These are phyloP conservation scores for Diadophis punctatus DNA, from an alignment of 2,113 vertebrate genomes.

Conservation along the genomic window DNA sequence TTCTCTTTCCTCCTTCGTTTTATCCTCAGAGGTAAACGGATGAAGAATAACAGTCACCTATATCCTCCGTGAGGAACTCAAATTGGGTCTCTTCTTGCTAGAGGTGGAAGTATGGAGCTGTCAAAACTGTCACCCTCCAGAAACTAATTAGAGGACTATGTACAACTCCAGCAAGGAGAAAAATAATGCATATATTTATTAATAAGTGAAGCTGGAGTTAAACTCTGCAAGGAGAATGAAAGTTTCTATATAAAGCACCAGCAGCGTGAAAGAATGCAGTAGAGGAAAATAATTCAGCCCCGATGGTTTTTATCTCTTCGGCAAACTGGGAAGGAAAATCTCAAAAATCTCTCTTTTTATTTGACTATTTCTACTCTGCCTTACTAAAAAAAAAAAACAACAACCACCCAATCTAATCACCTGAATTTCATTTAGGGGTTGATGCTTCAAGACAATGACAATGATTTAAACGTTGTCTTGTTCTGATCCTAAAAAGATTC, in stretches of 20 bases:
- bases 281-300: background rate
- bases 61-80: background rate
- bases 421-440: background rate
- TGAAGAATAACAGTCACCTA: background rate
- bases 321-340: background rate
- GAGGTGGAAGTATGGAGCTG: constrained; percentile 6
- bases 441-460: background rate
- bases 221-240: constrained; percentile 10
- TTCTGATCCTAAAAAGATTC: no score
- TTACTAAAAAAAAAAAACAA: background rate
- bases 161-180: constrained; percentile 8
- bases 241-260: constrained; percentile 4
- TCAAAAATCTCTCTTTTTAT: background rate
- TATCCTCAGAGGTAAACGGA: background rate
- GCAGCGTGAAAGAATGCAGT: background rate
- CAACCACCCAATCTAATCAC: background rate
- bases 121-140: constrained; percentile 24
- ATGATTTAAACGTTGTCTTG: background rate
- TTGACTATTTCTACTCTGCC: background rate
- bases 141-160: constrained; percentile 7
- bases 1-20: background rate
- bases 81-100: background rate
- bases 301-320: constrained; percentile 18
- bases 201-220: background rate
- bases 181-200: background rate